phyloP scores from a whole-genome alignment of 2,888 invertebrate species.

The Ctena decussata region DNA sequence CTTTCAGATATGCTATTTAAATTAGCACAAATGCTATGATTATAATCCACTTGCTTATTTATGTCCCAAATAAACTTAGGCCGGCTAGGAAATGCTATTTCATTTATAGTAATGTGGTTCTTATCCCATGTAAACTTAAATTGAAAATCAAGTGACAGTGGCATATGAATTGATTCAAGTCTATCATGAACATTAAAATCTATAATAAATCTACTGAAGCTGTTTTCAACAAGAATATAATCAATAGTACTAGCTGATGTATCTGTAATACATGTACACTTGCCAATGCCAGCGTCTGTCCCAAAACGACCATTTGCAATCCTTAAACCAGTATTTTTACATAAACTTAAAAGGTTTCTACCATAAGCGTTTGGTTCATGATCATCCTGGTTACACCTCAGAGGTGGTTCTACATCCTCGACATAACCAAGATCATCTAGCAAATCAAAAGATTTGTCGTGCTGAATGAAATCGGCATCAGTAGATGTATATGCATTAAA shows the following conservation, averaged over 20 bases:
- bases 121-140: neutral
- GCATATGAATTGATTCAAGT: constrained; percentile 1
- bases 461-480: neutral
- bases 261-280: neutral
- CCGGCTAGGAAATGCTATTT: neutral
- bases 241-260: neutral
- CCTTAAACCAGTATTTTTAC: neutral
- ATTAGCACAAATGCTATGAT: neutral
- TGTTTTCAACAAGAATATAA: neutral
- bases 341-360: neutral
- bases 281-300: neutral
- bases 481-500: neutral
- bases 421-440: neutral
- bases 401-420: neutral
- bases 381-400: neutral
- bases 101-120: neutral
- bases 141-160: neutral
- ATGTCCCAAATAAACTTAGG: neutral
- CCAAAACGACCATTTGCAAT: neutral
- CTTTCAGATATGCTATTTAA: neutral
- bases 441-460: neutral
- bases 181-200: neutral
- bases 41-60: neutral
- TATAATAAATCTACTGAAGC: neutral
- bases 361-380: neutral